phyloP scores from a whole-genome alignment of 2,113 vertebrate species.

The Larimichthys polyactis region DNA sequence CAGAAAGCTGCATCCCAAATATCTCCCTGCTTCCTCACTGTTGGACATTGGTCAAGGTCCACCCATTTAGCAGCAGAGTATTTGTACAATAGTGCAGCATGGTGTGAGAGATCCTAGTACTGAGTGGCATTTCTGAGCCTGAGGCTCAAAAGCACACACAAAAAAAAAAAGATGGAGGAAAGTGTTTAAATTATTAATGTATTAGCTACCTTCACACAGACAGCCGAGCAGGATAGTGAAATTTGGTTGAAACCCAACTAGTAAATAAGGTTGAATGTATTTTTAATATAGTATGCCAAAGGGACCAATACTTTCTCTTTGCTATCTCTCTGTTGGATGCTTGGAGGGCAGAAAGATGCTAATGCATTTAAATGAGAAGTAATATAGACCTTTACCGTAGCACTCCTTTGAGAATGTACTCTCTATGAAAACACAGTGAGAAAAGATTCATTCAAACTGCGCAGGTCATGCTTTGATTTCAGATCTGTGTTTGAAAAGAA shows the following conservation, averaged over 20 bases:
- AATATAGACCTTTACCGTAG: constrained; percentile 50
- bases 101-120: constrained; percentile 20
- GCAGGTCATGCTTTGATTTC: constrained; percentile 9
- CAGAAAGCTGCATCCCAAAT: constrained; percentile 26
- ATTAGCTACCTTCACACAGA: constrained; percentile 59
- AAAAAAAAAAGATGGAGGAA: constrained; percentile 47
- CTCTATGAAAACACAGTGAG: constrained; percentile 25
- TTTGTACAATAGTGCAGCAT: constrained; percentile 27
- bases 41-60: constrained; percentile 45
- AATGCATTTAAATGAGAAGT: constrained; percentile 64
- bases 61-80: constrained; percentile 21
- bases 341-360: constrained; percentile 49
- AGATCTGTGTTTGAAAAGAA: constrained; percentile 7
- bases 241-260: constrained; percentile 50
- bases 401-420: constrained; percentile 36
- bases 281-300: constrained; percentile 56
- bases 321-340: constrained; percentile 42
- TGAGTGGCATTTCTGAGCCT: constrained; percentile 48
- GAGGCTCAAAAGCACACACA: constrained; percentile 42
- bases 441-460: constrained; percentile 14
- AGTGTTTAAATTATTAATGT: constrained; percentile 71
- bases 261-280: constrained; percentile 60
- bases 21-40: constrained; percentile 16
- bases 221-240: constrained; percentile 39
- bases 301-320: constrained; percentile 33